These are phyloP conservation scores for Abscondita cerata DNA, from an alignment of 2,888 invertebrate genomes.

Conservation along the genomic window DNA sequence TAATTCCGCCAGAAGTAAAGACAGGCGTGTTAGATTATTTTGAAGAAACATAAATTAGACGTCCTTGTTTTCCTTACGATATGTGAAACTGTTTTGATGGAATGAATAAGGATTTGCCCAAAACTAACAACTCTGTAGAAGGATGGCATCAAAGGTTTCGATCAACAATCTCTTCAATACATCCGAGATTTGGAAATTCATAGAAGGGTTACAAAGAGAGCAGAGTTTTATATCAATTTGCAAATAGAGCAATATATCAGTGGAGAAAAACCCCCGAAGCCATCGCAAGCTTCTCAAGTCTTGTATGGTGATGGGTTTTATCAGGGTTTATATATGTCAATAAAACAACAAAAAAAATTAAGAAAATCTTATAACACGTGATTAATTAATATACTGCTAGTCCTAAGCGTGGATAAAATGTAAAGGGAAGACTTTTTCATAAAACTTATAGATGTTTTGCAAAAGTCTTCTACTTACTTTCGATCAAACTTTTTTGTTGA, in stretches of 20 bases:
- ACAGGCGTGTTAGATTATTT: conserved; percentile 18
- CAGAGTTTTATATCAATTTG: conserved; percentile 1
- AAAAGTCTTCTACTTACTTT: too few species aligned
- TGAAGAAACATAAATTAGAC: conserved; percentile 27
- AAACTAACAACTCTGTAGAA: conserved; percentile 13
- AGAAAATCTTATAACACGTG: neutral
- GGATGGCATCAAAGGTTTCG: conserved; percentile 11
- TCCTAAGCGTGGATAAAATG: neutral
- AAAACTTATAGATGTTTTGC: too few species aligned
- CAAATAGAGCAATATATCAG: conserved; percentile 2
- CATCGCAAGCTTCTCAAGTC: neutral
- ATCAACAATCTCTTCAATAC: conserved; percentile 1
- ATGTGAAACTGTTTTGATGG: conserved; percentile 23
- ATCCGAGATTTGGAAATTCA: conserved; percentile 13
- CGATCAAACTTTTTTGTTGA: too few species aligned
- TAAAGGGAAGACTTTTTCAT: conserved; percentile 1
- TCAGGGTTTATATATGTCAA: too few species aligned
- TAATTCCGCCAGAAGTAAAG: neutral
- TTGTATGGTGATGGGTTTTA: too few species aligned
- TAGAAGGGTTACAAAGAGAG: conserved; percentile 9
- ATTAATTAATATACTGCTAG: conserved; percentile 4
- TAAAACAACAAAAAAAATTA: neutral
- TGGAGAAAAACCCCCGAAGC: neutral
- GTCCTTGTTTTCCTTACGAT: conserved; percentile 10
- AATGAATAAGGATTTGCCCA: conserved; percentile 10